These are phyloP conservation scores for Synanthedon tipuliformis DNA, from an alignment of 2,888 invertebrate genomes.

Conservation along the genomic window DNA sequence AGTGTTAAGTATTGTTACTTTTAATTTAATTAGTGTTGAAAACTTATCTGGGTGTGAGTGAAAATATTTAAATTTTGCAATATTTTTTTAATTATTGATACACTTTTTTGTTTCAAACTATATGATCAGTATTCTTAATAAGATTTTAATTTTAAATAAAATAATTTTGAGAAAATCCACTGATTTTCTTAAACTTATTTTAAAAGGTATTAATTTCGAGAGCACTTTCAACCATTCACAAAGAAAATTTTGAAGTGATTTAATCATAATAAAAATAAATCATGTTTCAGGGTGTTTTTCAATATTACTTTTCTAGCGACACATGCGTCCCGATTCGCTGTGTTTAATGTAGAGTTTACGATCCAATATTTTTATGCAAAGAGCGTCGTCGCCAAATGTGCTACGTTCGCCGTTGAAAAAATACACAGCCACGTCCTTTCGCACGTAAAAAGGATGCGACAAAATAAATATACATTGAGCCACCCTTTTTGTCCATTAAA, in stretches of 20 bases:
- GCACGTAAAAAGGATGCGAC: constrained; percentile 69
- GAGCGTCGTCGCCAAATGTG: constrained; percentile 68
- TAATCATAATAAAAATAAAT: constrained; percentile 41
- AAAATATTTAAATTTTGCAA: too few species aligned
- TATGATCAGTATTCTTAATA: too few species aligned
- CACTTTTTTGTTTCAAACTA: too few species aligned
- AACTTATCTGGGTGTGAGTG: too few species aligned
- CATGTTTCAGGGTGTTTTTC: constrained; percentile 44
- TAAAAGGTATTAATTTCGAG: too few species aligned
- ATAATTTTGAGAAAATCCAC: too few species aligned
- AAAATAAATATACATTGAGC: constrained; percentile 67
- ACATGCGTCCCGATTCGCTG: constrained; percentile 52
- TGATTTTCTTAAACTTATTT: too few species aligned
- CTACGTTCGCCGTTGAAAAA: constrained; percentile 50
- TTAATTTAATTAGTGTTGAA: too few species aligned
- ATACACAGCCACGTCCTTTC: constrained; percentile 57
- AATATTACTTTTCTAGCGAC: constrained; percentile 43
- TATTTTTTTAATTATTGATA: too few species aligned
- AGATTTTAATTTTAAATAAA: too few species aligned
- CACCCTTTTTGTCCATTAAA: constrained; percentile 71
- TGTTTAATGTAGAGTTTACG: constrained; percentile 54
- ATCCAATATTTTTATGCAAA: constrained; percentile 69
- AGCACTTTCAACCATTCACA: constrained; percentile 31
- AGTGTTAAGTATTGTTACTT: too few species aligned
- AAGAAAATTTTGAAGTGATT: constrained; percentile 40